Evolutionary conservation across 2,888 invertebrate genomes (phyloP), one percentile per base, ranked within the genome.

Genomic region (Baccha elongata): DNA sequence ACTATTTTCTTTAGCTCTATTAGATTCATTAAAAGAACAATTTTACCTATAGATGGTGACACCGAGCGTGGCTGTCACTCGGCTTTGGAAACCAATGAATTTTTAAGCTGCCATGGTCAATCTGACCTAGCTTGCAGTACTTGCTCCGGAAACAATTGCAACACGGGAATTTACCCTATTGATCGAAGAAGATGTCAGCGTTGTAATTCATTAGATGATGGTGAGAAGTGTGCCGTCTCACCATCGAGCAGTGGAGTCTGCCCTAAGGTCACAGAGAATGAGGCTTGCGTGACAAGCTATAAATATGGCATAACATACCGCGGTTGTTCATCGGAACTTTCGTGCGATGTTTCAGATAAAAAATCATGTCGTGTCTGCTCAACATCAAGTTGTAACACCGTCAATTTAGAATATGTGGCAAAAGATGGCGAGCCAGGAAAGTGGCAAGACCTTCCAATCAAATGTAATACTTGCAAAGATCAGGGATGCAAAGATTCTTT

Each of bases 361-460:
- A 85, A 69, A 15, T 87, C 84, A 0, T 90, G 90, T 19, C 87
- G 88, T 15, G 35, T 85, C 2, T 90, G 90, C 79, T 75, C 48
- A 40, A 64, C 35, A 0, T 29, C 87, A 8, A 73, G 64, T 13
- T 90, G 90, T 80, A 90, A 90, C 73, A 87, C 85, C 0, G 58
- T 87, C 3, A 85, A 89, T 35, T 64, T 90, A 32, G 86, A 86
- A 15, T 75, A 69, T 4, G 13, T 86, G 0, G 62, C 78, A 42
- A 79, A 72, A 3, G 86, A 89, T 52, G 89, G 89, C 0, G 32
- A 76, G 1, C 89, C 90, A 0, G 90, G 90, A 2, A 75, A 29
- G 2, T 90, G 90, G 90, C 90, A 90, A 42, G 73, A 85, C 19
- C 53, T 86, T 0, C 90, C 90, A 3, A 85, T 90, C 10, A 85